Conservation (phyloP, 2,888 invertebrate species). For the Drosophila lacicola region DNA sequence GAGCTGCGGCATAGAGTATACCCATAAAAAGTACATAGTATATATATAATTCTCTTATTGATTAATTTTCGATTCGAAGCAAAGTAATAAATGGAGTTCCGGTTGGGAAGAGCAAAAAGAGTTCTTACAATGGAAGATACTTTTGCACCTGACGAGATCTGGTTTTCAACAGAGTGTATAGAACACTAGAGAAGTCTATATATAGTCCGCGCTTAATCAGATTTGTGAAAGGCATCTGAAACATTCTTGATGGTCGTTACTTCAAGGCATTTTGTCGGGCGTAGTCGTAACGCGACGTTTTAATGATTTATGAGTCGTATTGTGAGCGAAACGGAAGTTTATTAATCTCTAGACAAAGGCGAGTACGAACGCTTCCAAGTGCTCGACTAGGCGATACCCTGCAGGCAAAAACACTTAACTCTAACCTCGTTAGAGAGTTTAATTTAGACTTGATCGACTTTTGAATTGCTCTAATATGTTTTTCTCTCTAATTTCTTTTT, state of each 20-base stretch:
- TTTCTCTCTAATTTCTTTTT: too few species aligned
- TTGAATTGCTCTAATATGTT: too few species aligned
- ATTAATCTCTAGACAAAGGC: constrained; percentile 12
- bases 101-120: too few species aligned
- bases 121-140: too few species aligned
- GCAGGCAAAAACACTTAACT: background rate
- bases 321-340: constrained; percentile 39
- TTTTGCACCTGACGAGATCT: too few species aligned
- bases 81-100: too few species aligned
- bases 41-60: too few species aligned
- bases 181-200: background rate
- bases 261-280: constrained; percentile 42
- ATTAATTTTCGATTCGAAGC: too few species aligned
- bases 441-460: too few species aligned
- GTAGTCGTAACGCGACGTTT: constrained; percentile 18
- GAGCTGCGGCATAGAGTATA: too few species aligned
- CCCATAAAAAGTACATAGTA: too few species aligned
- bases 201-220: background rate
- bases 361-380: background rate
- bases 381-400: background rate
- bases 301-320: constrained; percentile 43
- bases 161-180: too few species aligned
- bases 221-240: constrained; percentile 47
- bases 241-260: constrained; percentile 16
- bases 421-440: background rate